A percentile compares a stretch with the other conserved stretches of the same genome.
phyloP scores from a whole-genome alignment of 1,140 invertebrate species.

The Prorops nasuta region DNA sequence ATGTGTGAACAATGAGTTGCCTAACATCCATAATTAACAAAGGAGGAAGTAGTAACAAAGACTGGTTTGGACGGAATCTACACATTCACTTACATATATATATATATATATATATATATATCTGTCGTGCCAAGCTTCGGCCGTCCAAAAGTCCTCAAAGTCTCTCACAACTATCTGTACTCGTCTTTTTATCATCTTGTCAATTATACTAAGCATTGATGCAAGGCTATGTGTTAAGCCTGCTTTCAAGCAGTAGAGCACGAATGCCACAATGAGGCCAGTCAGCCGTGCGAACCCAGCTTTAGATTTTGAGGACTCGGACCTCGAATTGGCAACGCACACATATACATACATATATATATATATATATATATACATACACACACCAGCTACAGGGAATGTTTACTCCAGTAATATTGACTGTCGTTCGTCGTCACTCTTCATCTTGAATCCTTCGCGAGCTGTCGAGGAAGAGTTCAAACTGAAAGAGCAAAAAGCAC shows the following conservation, averaged over 20 bases:
- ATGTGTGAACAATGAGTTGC: no score
- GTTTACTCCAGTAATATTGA: slow-evolving; percentile 47
- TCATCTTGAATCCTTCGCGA: slow-evolving; percentile 25
- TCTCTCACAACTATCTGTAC: slow-evolving; percentile 30
- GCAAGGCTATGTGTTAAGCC: no score
- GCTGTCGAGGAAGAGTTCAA: slow-evolving; percentile 15
- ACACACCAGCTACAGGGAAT: slow-evolving; percentile 47
- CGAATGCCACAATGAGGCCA: no score
- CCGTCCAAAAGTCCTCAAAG: no score
- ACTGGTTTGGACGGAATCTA: slow-evolving; percentile 56
- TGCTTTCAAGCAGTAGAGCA: no score
- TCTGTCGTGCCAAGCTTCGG: slow-evolving; percentile 51
- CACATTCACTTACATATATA: slow-evolving; percentile 56
- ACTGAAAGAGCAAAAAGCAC: slow-evolving; percentile 17
- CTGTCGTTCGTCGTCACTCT: slow-evolving; percentile 40
- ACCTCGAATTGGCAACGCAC: slow-evolving; percentile 50
- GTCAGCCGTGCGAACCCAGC: neutral
- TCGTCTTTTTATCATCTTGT: slow-evolving; percentile 20
- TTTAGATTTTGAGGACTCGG: slow-evolving; percentile 12
- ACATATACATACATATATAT: no score
- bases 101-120: slow-evolving; percentile 56
- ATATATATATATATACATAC: slow-evolving; percentile 54
- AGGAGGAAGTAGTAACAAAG: slow-evolving; percentile 29
- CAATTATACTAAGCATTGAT: neutral
- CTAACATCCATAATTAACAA: slow-evolving; percentile 29